Evolutionary conservation across 2,113 vertebrate species (phyloP).

Genomic region (Apaloderma vittatum): DNA sequence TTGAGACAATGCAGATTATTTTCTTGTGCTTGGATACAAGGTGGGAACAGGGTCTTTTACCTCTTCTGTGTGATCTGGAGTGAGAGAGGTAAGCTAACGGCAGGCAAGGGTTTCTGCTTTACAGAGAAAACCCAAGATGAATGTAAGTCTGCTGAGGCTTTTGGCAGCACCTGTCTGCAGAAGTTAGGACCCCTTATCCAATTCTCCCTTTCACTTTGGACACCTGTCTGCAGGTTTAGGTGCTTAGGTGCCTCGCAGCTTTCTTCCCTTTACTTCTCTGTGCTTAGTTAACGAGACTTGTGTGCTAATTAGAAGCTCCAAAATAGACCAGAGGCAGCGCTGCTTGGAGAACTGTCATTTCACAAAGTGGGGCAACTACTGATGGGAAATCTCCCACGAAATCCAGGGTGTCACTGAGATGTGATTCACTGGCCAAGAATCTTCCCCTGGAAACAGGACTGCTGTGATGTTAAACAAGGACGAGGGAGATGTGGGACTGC

Average conservation of each 20-base stretch:
- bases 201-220: not conserved
- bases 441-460: not conserved
- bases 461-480: not conserved
- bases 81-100: not conserved
- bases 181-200: not conserved
- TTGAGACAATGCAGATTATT: not conserved
- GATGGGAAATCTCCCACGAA: not conserved
- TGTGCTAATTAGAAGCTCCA: not conserved
- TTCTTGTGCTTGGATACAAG: not conserved
- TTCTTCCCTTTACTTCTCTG: not conserved
- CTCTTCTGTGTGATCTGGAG: not conserved
- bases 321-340: not conserved
- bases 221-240: not conserved
- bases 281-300: not conserved
- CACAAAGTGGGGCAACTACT: not conserved
- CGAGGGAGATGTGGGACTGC: accelerated
- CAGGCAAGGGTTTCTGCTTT: not conserved
- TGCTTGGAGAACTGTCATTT: not conserved
- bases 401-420: not conserved
- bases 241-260: not conserved
- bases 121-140: not conserved
- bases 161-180: not conserved
- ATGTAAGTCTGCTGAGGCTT: not conserved
- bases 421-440: not conserved
- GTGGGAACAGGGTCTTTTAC: accelerated